phyloP scores from a whole-genome alignment of 2,888 invertebrate genomes.

The Aricia artaxerxes region DNA sequence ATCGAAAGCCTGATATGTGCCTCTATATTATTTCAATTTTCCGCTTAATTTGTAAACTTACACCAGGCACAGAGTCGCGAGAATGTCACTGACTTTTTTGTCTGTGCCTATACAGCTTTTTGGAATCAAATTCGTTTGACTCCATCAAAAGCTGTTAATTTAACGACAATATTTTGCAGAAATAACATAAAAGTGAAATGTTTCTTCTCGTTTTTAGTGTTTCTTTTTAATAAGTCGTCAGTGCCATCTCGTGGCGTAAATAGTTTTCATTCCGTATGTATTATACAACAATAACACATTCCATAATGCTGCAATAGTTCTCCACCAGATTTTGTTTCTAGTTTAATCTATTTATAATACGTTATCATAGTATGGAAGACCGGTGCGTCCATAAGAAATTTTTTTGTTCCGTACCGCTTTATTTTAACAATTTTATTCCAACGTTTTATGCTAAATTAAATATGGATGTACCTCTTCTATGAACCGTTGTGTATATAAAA shows the following conservation, averaged over 20 bases:
- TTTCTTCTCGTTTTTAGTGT: not conserved
- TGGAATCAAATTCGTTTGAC: not conserved
- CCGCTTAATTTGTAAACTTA: constrained; percentile 44
- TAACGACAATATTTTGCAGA: not conserved
- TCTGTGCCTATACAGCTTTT: constrained; percentile 9
- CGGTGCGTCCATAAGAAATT: constrained; percentile 11
- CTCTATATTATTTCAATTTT: constrained; percentile 62
- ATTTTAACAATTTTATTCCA: constrained; percentile 15
- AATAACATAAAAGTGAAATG: not conserved
- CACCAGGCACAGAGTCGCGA: constrained; percentile 8
- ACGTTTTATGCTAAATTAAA: not conserved
- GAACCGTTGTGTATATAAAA: constrained; percentile 32
- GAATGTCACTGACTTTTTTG: constrained; percentile 3
- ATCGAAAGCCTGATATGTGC: constrained; percentile 73
- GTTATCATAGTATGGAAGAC: constrained; percentile 10
- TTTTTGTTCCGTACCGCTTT: constrained; percentile 12
- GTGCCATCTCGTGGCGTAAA: constrained; percentile 39
- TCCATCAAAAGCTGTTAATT: not conserved
- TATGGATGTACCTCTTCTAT: constrained; percentile 26
- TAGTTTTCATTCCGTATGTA: constrained; percentile 60
- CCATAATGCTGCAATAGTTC: constrained; percentile 71
- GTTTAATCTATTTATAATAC: constrained; percentile 34
- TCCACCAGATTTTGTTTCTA: constrained; percentile 48
- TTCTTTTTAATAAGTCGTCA: not conserved
- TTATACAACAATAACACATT: constrained; percentile 56